These are phyloP conservation scores for Eupeodes latifasciatus DNA, from an alignment of 2,888 invertebrate genomes.

Conservation along the genomic window DNA sequence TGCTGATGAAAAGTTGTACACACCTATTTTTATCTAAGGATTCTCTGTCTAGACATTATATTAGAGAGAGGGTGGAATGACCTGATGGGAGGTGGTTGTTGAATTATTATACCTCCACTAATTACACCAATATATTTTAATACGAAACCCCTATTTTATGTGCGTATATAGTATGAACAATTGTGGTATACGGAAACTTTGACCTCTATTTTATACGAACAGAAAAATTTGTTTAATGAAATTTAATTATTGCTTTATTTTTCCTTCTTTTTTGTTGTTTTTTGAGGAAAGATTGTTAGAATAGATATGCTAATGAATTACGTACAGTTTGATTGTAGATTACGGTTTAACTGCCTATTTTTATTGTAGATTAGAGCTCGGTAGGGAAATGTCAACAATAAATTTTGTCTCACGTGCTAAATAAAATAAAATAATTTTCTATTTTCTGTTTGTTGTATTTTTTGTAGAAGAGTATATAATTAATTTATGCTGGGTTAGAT, in stretches of 20 bases:
- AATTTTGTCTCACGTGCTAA: constrained; percentile 1
- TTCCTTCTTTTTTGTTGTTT: neutral
- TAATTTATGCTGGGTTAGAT: neutral
- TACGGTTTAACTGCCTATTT: neutral
- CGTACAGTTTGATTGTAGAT: neutral
- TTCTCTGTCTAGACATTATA: neutral
- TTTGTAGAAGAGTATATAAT: neutral
- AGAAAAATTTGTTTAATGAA: neutral
- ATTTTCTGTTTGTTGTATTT: neutral
- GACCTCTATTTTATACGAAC: neutral
- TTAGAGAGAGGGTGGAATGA: constrained; percentile 9
- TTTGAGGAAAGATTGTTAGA: constrained; percentile 3
- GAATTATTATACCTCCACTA: neutral
- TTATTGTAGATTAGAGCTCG: constrained; percentile 13
- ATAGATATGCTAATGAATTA: constrained; percentile 9
- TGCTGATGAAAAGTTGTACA: neutral
- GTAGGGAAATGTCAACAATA: constrained; percentile 1
- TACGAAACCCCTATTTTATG: neutral
- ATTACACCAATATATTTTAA: neutral
- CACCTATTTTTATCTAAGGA: neutral
- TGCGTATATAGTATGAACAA: no score
- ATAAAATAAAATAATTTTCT: neutral
- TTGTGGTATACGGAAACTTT: neutral
- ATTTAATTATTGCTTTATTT: neutral
- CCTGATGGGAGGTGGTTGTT: neutral